A percentile compares a stretch with the other conserved stretches of the same genome.
Conservation (phyloP, 2,113 vertebrate genomes). For the Varanus salvator region DNA sequence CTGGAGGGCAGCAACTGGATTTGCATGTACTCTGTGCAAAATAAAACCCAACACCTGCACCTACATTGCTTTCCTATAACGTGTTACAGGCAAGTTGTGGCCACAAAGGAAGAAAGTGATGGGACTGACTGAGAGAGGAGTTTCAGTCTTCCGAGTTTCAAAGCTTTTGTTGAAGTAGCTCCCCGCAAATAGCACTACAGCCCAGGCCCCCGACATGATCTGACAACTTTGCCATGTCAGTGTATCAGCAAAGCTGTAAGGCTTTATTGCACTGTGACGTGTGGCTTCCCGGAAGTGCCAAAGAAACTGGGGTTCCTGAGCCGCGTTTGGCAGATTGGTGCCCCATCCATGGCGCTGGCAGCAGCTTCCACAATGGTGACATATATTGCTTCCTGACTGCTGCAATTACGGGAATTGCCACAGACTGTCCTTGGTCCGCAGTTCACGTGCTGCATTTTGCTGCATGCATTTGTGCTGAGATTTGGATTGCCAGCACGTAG, state of each 20-base stretch:
- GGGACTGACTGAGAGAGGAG: neutral
- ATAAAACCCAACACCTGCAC: neutral
- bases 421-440: too few species aligned
- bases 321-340: neutral
- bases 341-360: neutral
- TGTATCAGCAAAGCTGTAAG: neutral
- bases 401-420: neutral
- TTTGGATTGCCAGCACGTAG: rapidly evolving
- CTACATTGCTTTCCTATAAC: neutral
- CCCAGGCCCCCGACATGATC: neutral
- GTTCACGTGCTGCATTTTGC: neutral
- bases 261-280: neutral
- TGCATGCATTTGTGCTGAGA: neutral
- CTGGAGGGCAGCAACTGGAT: too few species aligned
- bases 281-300: neutral
- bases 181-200: neutral
- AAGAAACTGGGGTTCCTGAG: neutral
- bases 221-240: neutral
- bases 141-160: neutral
- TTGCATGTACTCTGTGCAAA: neutral
- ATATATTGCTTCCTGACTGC: too few species aligned
- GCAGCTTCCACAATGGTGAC: neutral
- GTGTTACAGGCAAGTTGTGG: neutral
- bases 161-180: neutral
- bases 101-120: neutral